Conservation (phyloP, 2,797 vertebrate species). For the Megalops cyprinoides region DNA sequence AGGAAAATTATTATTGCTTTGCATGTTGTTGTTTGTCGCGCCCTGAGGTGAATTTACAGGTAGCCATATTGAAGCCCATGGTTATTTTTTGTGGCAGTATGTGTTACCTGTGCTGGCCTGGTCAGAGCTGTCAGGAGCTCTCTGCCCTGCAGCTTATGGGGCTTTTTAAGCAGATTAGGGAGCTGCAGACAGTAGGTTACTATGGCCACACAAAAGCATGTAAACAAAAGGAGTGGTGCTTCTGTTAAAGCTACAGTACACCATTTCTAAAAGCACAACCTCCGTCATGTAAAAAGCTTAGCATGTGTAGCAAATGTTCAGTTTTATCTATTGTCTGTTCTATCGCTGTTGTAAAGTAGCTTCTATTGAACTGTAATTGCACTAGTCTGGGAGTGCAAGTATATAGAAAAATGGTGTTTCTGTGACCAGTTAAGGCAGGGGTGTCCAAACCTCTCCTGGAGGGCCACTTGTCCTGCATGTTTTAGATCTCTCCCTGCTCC, state of each 20-base stretch:
- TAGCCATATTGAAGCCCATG: background rate
- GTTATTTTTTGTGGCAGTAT: background rate
- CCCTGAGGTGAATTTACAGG: background rate
- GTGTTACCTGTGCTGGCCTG: background rate
- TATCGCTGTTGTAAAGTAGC: too few species aligned
- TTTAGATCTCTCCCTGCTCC: too few species aligned
- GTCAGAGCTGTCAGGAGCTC: background rate
- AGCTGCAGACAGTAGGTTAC: slow-evolving; percentile 7
- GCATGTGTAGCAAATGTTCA: too few species aligned
- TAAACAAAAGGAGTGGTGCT: slow-evolving; percentile 3
- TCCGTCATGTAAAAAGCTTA: background rate
- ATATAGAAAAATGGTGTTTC: too few species aligned
- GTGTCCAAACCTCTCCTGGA: too few species aligned
- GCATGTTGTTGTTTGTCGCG: background rate
- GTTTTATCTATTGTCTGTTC: too few species aligned
- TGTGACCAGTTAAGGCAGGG: too few species aligned
- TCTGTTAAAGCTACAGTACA: slow-evolving; percentile 22
- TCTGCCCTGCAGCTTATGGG: slow-evolving; percentile 21
- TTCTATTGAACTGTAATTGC: too few species aligned
- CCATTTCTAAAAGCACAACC: background rate
- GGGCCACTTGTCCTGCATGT: too few species aligned
- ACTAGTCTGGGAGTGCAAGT: too few species aligned
- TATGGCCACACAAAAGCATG: slow-evolving; percentile 11
- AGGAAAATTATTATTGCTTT: background rate
- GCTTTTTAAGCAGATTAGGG: slow-evolving; percentile 21